Conservation (phyloP, 1,140 invertebrate genomes). For the Conopomorpha cramerella region DNA sequence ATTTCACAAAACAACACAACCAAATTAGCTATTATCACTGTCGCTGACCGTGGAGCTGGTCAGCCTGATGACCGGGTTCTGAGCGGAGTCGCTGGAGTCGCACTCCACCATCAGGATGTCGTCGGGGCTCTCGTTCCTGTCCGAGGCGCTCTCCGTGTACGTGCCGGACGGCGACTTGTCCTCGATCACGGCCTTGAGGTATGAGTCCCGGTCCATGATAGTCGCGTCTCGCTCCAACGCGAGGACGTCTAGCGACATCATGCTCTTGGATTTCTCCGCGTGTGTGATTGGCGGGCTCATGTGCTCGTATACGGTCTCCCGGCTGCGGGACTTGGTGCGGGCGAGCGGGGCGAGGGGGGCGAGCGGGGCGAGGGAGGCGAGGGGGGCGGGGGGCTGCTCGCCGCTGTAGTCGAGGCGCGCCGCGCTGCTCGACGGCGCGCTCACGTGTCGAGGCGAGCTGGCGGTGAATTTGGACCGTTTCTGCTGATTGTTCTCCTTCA, state of each 20-base stretch:
- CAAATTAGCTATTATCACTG: conserved; percentile 40
- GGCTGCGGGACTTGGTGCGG: conserved; percentile 31
- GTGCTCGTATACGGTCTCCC: conserved; percentile 32
- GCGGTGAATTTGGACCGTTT: conserved; percentile 43
- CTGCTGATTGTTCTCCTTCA: conserved; percentile 62
- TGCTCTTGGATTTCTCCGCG: conserved; percentile 43
- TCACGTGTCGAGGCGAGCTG: conserved; percentile 31
- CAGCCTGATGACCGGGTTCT: conserved; percentile 47
- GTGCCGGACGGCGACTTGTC: conserved; percentile 51
- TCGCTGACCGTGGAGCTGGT: conserved; percentile 44
- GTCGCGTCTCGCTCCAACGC: conserved; percentile 38
- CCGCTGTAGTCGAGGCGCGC: conserved; percentile 19
- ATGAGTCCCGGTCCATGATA: conserved; percentile 43
- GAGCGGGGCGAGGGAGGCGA: too few relatives aligned
- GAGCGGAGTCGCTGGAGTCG: conserved; percentile 42
- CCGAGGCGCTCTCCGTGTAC: conserved; percentile 48
- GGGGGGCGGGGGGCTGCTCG: too few relatives aligned
- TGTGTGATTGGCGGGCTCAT: conserved; percentile 27
- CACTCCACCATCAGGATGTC: conserved; percentile 54
- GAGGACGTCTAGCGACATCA: conserved; percentile 49
- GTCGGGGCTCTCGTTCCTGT: conserved; percentile 45
- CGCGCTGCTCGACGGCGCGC: conserved; percentile 35
- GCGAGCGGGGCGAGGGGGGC: conserved; percentile 27
- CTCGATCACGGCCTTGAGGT: conserved; percentile 47
- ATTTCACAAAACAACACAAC: too few relatives aligned